Percentiles rank a stretch among this genome's conserved stretches.
phyloP scores from a whole-genome alignment of 1,140 invertebrate genomes.

The Planococcus citri region DNA sequence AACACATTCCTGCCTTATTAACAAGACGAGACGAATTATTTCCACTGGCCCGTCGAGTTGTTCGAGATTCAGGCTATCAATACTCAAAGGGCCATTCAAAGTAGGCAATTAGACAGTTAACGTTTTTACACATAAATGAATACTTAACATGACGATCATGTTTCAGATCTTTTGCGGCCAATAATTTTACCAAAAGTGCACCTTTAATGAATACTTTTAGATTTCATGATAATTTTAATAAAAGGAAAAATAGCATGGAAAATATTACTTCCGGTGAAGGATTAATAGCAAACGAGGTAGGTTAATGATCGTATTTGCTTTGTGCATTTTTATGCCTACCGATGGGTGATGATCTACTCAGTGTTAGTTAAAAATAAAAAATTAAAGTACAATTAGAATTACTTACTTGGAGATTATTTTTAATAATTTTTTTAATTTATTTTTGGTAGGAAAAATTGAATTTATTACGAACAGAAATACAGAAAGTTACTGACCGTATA shows the following conservation, averaged over 20 bases:
- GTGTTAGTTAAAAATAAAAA: too few relatives aligned
- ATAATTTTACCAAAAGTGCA: background rate
- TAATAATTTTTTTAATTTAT: too few relatives aligned
- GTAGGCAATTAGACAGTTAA: constrained; percentile 33
- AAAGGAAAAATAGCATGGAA: constrained; percentile 5
- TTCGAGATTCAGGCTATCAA: constrained; percentile 82
- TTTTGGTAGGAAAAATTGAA: constrained; percentile 39
- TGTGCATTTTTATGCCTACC: background rate
- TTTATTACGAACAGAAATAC: constrained; percentile 39
- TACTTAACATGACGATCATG: background rate
- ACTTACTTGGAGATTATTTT: too few relatives aligned
- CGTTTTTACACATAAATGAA: background rate
- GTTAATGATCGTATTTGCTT: background rate
- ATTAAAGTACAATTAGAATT: too few relatives aligned
- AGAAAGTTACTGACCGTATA: constrained; percentile 35
- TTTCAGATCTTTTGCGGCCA: background rate
- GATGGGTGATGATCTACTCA: too few relatives aligned
- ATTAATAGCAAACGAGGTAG: constrained; percentile 11
- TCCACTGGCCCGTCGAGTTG: constrained; percentile 84
- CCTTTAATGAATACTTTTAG: background rate
- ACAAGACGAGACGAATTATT: constrained; percentile 90
- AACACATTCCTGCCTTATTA: constrained; percentile 73
- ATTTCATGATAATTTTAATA: constrained; percentile 9
- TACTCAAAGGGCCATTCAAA: constrained; percentile 65
- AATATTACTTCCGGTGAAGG: background rate